A percentile compares a stretch with the other conserved stretches of the same genome.
Evolutionary conservation across 2,797 vertebrate genomes (phyloP).

Genomic region (Crax fasciolata): DNA sequence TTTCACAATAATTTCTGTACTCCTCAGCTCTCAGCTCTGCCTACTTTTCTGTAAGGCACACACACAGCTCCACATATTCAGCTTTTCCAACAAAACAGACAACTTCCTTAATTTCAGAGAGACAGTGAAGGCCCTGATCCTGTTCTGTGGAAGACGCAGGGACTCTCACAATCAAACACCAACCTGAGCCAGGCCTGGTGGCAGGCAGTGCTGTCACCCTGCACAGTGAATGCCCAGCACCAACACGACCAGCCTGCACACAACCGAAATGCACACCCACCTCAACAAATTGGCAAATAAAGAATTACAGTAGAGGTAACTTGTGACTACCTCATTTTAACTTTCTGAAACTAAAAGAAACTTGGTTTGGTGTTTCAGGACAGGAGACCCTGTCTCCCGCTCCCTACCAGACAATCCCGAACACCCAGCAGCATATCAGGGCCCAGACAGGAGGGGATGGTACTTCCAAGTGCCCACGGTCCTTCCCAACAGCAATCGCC

Average conservation of each 20-base stretch:
- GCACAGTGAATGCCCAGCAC: background rate
- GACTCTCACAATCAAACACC: background rate
- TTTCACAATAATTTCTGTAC: background rate
- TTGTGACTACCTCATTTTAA: background rate
- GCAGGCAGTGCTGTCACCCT: background rate
- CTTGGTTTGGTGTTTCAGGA: background rate
- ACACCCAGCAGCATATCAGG: background rate
- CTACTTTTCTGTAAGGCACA: background rate
- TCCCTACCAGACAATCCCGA: background rate
- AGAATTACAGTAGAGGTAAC: background rate
- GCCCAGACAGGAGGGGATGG: background rate
- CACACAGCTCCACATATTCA: background rate
- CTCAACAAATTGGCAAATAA: background rate
- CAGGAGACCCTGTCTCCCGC: background rate
- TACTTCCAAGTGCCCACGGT: background rate
- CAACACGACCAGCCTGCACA: too few relatives aligned
- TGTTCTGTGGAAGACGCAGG: background rate
- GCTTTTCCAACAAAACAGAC: background rate
- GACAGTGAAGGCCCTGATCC: background rate
- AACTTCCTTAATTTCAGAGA: background rate
- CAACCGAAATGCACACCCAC: background rate
- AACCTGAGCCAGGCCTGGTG: background rate
- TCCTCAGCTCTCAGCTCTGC: background rate
- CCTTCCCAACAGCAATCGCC: background rate
- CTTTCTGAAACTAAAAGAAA: background rate